Base-by-base conservation (phyloP, 35 echinoderm and acorn worm genomes). In the Diadema setosum region DNA sequence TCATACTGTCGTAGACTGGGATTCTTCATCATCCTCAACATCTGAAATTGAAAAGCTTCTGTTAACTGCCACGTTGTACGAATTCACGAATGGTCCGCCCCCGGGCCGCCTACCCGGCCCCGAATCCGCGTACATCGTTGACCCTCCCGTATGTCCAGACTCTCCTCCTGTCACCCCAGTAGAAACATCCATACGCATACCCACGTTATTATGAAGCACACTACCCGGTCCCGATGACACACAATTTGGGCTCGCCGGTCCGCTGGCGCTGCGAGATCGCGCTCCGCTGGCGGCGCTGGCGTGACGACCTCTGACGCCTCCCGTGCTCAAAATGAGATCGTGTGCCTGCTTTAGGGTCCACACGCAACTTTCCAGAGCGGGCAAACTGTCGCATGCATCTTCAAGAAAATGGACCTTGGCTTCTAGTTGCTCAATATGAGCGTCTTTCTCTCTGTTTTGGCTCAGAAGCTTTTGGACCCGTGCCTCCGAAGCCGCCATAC, bases 21-120 rank as follows among this genome's bases (percentile, higher is more conserved):
- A 78, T 78, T 50, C 80, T 50, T 15, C 82, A 60, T 39, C 37
- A 58, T 90, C 87, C 31, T 82, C 87, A 33, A 82, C 87, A 65
- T 90, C 87, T 8, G 87, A 90, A 21, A 90, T 90, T 0, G 87
- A 90, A 59, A 90, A 90, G 87, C 73, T 90, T 23, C 73, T 78
- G 8, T 39, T 78, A 7, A 34, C 73, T 42, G 73, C 37, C 2
- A 44, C 73, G n/a, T 41, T 78, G 73, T 42, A 78, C 11, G 73
- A 78, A 36, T 78, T 78, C 73, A 78, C 40, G 63, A 67, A 67
- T 14, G 63, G 4, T 16, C 63, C 73, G n/a, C 40, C 48, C 48
- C 34, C 44, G 73, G 73, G 11, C 39, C 73, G 44, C 73, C 48
- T n/a, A 52, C 48, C 48, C 48, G n/a, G 35, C 40, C 73, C 73